Conservation (phyloP, 1,140 invertebrate genomes). For the Dendrolimus punctatus region DNA sequence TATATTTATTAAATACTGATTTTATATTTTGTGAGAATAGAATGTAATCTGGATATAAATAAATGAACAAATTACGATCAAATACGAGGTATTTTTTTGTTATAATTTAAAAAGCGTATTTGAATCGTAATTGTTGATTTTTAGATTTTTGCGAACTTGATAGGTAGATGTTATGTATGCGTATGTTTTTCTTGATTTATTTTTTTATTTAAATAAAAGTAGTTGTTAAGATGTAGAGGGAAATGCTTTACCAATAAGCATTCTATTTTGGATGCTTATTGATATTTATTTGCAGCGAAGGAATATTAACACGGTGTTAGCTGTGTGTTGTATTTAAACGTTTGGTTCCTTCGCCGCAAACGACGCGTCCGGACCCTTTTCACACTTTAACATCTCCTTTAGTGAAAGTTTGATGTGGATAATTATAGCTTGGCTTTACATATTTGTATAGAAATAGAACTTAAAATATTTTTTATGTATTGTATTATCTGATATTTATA, state of each 20-base stretch:
- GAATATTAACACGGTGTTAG: conserved; percentile 4
- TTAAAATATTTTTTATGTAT: no score
- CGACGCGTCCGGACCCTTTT: conserved; percentile 18
- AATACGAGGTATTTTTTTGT: neutral
- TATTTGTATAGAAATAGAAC: no score
- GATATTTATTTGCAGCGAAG: conserved; percentile 8
- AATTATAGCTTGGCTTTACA: no score
- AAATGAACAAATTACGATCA: neutral
- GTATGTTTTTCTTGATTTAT: conserved; percentile 35
- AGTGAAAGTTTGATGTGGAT: neutral
- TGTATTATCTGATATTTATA: no score
- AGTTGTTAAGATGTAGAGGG: conserved; percentile 35
- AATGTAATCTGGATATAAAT: neutral
- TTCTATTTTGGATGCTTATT: conserved; percentile 7
- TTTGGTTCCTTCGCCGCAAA: conserved; percentile 15
- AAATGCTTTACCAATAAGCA: conserved; percentile 19
- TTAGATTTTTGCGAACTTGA: conserved; percentile 13
- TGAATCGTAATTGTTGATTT: no score
- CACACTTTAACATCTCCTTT: conserved; percentile 22
- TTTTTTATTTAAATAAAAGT: conserved; percentile 14
- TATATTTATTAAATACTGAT: conserved; percentile 34
- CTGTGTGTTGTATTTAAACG: neutral
- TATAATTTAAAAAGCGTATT: no score
- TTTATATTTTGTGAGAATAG: conserved; percentile 12
- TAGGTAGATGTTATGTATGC: conserved; percentile 68